Evolutionary conservation across 92 coral and sea anemone genomes (phyloP).

Genomic region (Zoanthus gigantus): DNA sequence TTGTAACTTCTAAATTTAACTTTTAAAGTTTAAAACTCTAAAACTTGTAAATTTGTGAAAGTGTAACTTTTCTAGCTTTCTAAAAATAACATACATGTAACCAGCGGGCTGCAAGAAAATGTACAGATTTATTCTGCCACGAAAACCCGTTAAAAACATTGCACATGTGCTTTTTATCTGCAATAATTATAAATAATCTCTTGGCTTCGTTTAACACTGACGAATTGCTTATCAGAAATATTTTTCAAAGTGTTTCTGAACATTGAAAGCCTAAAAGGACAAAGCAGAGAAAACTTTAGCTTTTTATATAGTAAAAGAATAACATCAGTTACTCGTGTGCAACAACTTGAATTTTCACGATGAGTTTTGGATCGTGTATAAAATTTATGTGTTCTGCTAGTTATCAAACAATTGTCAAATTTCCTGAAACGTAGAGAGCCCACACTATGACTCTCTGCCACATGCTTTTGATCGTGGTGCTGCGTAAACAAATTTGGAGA

Average conservation of each 20-base stretch:
- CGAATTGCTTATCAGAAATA: not conserved
- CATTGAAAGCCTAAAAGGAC: not conserved
- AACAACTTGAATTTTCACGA: not conserved
- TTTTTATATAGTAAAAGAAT: not conserved
- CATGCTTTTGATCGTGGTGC: not conserved
- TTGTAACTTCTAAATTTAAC: not conserved
- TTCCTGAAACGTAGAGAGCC: not conserved
- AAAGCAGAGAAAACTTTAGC: not conserved
- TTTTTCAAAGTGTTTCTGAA: not conserved
- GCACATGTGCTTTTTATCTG: conserved; percentile 16
- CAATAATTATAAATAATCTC: conserved; percentile 3
- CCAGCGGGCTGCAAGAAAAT: conserved; percentile 17
- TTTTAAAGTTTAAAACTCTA: not conserved
- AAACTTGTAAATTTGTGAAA: conserved; percentile 8
- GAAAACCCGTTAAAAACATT: not conserved
- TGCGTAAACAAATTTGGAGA: not conserved
- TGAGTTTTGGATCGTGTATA: not conserved
- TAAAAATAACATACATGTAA: conserved; percentile 7
- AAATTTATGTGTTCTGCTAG: conserved; percentile 3
- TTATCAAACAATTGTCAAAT: not conserved
- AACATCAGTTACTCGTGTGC: not conserved
- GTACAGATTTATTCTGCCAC: conserved; percentile 1
- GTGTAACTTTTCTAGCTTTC: conserved; percentile 14
- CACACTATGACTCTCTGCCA: not conserved
- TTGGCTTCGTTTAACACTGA: conserved; percentile 1